Conservation (phyloP, 30 jellyfish, hydroid and myxozoan genomes). For the Hydractinia echinata region DNA sequence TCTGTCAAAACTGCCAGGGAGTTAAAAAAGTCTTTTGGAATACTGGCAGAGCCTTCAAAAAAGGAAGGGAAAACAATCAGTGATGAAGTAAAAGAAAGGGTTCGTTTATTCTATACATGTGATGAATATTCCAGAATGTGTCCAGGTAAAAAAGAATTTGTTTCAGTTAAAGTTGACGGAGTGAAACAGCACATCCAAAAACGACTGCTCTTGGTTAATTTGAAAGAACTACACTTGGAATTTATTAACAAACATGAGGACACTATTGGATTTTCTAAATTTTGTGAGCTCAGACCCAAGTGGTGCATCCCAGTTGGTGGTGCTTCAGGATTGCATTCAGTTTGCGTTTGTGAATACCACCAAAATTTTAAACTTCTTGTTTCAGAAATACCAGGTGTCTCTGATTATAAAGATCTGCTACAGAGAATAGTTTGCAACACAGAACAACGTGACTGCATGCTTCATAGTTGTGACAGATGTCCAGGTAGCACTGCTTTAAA, state of each 20-base stretch:
- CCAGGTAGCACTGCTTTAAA: too few relatives aligned
- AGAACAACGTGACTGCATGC: slow-evolving; percentile 15
- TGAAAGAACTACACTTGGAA: slow-evolving; percentile 21
- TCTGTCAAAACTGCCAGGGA: too few relatives aligned
- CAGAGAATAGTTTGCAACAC: slow-evolving; percentile 13
- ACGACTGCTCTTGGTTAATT: not conserved
- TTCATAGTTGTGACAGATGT: not conserved
- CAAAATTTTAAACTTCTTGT: slow-evolving; percentile 24
- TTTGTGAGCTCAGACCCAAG: too few relatives aligned
- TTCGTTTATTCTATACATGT: too few relatives aligned
- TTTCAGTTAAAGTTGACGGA: slow-evolving; percentile 14
- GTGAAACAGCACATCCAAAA: slow-evolving; percentile 5
- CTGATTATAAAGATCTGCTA: slow-evolving; percentile 11
- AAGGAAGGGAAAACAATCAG: too few relatives aligned
- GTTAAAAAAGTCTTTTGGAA: too few relatives aligned
- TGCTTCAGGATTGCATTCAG: slow-evolving; percentile 29
- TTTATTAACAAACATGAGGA: too few relatives aligned
- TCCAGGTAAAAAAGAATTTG: too few relatives aligned
- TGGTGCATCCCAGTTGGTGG: not conserved
- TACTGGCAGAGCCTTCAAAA: too few relatives aligned
- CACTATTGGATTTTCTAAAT: too few relatives aligned
- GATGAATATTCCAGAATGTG: too few relatives aligned
- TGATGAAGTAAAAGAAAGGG: too few relatives aligned
- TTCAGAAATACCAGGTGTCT: slow-evolving; percentile 1
- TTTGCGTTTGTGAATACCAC: slow-evolving; percentile 12